Evolutionary conservation across 2,797 vertebrate species (phyloP), one percentile per base, ranked within the genome.

Genomic region (Sciaenops ocellatus): DNA sequence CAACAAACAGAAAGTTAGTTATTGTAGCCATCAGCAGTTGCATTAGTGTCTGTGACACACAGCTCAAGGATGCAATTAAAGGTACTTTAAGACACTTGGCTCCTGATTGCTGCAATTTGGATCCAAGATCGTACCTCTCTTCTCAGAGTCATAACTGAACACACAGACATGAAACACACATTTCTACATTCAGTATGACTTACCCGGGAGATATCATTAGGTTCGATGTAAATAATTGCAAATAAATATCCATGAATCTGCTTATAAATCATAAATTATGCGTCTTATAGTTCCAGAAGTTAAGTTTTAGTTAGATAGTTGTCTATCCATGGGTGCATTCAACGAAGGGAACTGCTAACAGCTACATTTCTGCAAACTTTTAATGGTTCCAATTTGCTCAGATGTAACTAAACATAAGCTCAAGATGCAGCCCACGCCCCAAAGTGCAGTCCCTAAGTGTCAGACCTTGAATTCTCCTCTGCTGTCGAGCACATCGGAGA

Each of bases 81-180:
- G 55, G 55, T 5, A 11, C 42, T 51, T 42, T 15, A 64, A 52
- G 24, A 61, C 22, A 9, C 57, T 28, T 18, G 5, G 11, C 20
- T 7, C 12, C 22, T 56, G 28, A 65, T 50, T 57, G 61, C 15
- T 11, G 54, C 46, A 52, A 34, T 61, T 55, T 79, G 12, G 54
- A 54, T 52, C 5, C 30, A 12, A 42, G 46, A 7, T 22, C 2
- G 8, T 0, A 9, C 34, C 34, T 9, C 3, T n/a, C n/a, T 46
- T 11, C 62, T 62, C 26, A 20, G 44, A 63, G 16, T 59, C 18
- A 50, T 54, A 16, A 61, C 16, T 44, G 6, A 55, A 24, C 38
- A 54, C 24, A 12, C 15, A 16, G 26, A 62, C 22, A 22, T 11
- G 1, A 61, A 3, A n/a, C 24, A 24, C 15, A 46, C 4, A 16